Evolutionary conservation across 2,888 invertebrate genomes (phyloP).

Genomic region (Molanna angustata): DNA sequence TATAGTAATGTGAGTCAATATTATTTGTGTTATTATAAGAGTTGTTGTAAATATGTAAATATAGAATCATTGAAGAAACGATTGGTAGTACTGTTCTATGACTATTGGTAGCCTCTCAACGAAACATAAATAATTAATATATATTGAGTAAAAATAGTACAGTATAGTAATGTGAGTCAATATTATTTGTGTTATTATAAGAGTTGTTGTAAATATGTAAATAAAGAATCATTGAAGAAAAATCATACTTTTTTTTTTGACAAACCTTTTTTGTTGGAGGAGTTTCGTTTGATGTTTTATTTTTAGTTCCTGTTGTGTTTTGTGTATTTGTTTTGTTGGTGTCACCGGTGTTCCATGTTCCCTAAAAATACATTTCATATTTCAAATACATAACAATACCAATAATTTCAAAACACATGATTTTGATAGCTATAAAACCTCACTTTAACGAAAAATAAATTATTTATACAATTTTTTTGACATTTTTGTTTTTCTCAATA

Average conservation of each 20-base stretch:
- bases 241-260: background rate
- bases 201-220: background rate
- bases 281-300: conserved; percentile 6
- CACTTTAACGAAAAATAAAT: background rate
- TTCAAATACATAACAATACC: background rate
- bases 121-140: too few species aligned
- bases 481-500: background rate
- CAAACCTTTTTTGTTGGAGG: conserved; percentile 17
- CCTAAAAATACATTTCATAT: conserved; percentile 6
- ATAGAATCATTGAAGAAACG: too few species aligned
- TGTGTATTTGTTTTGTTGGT: conserved; percentile 6
- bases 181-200: background rate
- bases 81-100: too few species aligned
- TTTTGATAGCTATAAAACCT: too few species aligned
- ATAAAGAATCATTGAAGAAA: background rate
- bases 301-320: conserved; percentile 5
- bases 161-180: too few species aligned
- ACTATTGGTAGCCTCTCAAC: too few species aligned
- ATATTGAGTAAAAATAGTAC: too few species aligned
- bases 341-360: conserved; percentile 12
- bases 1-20: too few species aligned
- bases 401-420: background rate
- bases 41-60: too few species aligned
- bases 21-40: too few species aligned
- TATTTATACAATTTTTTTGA: background rate